These are phyloP conservation scores for Penaeus chinensis DNA, from an alignment of 1,140 invertebrate genomes.

Conservation along the genomic window DNA sequence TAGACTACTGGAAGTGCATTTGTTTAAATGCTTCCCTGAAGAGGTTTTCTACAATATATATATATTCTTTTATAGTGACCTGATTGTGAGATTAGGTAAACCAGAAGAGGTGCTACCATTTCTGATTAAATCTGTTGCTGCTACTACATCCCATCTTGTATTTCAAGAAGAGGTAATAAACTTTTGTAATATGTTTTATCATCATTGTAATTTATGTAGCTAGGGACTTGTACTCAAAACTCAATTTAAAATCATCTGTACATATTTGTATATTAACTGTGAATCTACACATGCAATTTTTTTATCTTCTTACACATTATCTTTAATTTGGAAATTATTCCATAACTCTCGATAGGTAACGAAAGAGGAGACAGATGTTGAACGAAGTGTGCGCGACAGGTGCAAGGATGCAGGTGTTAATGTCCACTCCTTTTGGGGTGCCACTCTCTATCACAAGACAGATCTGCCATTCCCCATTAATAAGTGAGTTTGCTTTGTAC, in stretches of 20 bases:
- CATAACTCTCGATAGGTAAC: conserved; percentile 38
- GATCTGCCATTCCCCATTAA: conserved; percentile 67
- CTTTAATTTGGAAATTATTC: not conserved
- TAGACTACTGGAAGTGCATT: too few relatives aligned
- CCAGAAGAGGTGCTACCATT: conserved; percentile 67
- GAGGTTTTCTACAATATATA: too few relatives aligned
- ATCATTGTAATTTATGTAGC: not conserved
- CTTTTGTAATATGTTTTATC: not conserved
- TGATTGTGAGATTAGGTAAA: conserved; percentile 66
- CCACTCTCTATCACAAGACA: conserved; percentile 68
- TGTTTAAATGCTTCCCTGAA: too few relatives aligned
- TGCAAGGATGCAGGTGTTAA: conserved; percentile 64
- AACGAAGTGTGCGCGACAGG: conserved; percentile 64
- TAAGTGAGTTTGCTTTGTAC: conserved; percentile 8
- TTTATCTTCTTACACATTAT: not conserved
- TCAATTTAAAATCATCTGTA: not conserved
- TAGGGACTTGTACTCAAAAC: not conserved
- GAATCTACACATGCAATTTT: too few relatives aligned
- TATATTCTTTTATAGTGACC: conserved; percentile 29
- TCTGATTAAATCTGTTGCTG: conserved; percentile 65
- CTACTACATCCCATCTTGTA: conserved; percentile 63
- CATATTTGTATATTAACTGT: too few relatives aligned
- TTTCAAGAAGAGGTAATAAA: conserved; percentile 67
- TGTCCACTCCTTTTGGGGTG: conserved; percentile 67
- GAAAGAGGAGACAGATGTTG: conserved; percentile 68